A percentile compares a stretch with the other conserved stretches of the same genome.
phyloP scores from a whole-genome alignment of 2,797 vertebrate species.

The Thalassophryne amazonica region DNA sequence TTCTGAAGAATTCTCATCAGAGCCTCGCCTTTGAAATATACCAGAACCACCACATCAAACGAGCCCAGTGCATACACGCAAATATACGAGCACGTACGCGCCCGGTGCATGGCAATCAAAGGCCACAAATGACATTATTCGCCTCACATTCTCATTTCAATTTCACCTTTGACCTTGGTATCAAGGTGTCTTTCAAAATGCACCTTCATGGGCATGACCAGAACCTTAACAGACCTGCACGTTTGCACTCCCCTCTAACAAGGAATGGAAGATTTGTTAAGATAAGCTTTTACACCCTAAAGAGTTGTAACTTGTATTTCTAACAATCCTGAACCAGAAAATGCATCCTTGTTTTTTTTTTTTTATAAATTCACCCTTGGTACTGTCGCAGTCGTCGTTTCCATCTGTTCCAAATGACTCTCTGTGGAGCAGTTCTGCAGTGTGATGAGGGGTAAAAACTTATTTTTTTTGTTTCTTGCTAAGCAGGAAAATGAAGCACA shows the following conservation, averaged over 20 bases:
- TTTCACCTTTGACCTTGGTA: conserved; percentile 61
- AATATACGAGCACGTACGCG: conserved; percentile 22
- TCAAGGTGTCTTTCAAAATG: conserved; percentile 53
- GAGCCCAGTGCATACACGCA: conserved; percentile 48
- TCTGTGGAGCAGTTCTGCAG: conserved; percentile 36
- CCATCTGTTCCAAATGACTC: conserved; percentile 55
- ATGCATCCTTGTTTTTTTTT: conserved; percentile 32
- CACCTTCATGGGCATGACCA: conserved; percentile 48
- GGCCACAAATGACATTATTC: conserved; percentile 53
- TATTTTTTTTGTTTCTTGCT: conserved; percentile 35
- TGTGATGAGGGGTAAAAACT: conserved; percentile 48
- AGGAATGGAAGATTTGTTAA: conserved; percentile 42
- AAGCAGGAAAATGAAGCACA: conserved; percentile 30
- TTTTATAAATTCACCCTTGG: conserved; percentile 32
- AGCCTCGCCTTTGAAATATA: conserved; percentile 76
- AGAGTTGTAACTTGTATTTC: conserved; percentile 52
- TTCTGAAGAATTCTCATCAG: conserved; percentile 78
- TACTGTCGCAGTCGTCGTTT: conserved; percentile 47
- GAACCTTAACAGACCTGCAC: conserved; percentile 46
- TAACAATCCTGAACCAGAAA: conserved; percentile 45
- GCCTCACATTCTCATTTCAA: conserved; percentile 38
- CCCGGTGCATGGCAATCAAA: conserved; percentile 49
- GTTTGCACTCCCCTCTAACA: conserved; percentile 34
- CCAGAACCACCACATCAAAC: conserved; percentile 78
- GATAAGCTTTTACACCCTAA: conserved; percentile 52